Evolutionary conservation across 2,888 invertebrate species (phyloP), one percentile per base, ranked within the genome.

Genomic region (Colostygia pectinataria): DNA sequence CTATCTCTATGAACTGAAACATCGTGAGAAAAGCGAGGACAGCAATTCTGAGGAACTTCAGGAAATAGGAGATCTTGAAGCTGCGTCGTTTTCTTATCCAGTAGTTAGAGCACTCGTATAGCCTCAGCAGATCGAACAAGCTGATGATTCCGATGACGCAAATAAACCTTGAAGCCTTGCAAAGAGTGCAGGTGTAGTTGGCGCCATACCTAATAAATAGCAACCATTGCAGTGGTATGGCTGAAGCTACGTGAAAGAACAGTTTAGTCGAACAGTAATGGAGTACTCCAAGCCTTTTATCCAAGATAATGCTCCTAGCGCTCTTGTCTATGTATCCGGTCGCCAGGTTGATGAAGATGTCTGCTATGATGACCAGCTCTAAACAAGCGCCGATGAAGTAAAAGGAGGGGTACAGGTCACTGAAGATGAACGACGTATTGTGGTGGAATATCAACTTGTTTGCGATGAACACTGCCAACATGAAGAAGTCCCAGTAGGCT

Each of bases 191-290:
- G 4, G 34, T n/a, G 4, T 65, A 49, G 5, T 62, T 14, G 2
- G 27, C 12, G 0, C 74, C 69, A 14, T 65, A 65, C 31, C 67
- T 60, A 0, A 73, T 4, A 13, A 70, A 56, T 55, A 73, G 52
- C 2, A 74, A 37, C 4, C 55, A 49, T 13, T 69, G 63, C 0
- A 67, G 18, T 0, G 75, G 75, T n/a, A 73, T 59, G 0, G 71
- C 64, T 1, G 67, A 61, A 0, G 56, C 57, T 0, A 52, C 57
- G 28, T 76, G 69, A 0, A 76, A 6, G 38, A 68, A 74, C 4
- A 74, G 25, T 8, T 67, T 67, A 0, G 57, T 71, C 0, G 65
- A 65, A 15, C 65, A 60, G 49, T 66, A 75, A 2, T 64, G 53
- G 0, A 63, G n/a, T 0, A 65, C 12, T 0, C 65, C 55, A 2